Evolutionary conservation across 1,140 invertebrate genomes (phyloP), one percentile per base, ranked within the genome.

Genomic region (Cotesia glomerata): DNA sequence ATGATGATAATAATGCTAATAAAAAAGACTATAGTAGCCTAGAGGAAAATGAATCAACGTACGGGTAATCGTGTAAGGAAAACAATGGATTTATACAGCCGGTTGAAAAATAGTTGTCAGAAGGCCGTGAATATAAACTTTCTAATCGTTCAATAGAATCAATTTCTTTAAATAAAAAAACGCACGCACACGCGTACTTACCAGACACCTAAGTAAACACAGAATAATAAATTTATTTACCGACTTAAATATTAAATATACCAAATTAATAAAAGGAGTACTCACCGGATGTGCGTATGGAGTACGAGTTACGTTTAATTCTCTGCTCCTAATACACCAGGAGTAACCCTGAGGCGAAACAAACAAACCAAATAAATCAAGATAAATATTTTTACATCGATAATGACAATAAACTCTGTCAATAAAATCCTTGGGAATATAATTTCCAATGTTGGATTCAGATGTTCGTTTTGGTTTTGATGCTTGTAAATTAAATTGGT

Each of bases 251-350:
- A 59, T 63, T 61, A 13, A 32, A 26, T 16, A 71, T 32, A 71
- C 64, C 58, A 61, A 39, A 64, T 36, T 64, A 7, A 35, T 56
- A 64, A 67, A 67, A 66, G 54, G 64, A 54, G 7, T 64, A 73
- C 82, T 81, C 67, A 86, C 84, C 83, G 84, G 82, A 81, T 85
- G 84, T 76, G 80, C 79, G 81, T 84, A 86, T 77, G 83, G 80
- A 74, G 81, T 79, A 77, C 84, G 84, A 59, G 83, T 26, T 26
- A 85, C 83, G 81, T 80, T 83, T 68, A 86, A 85, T 80, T 85
- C 83, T 82, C 84, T 85, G 81, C 82, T 86, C 84, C 84, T 86
- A 84, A 83, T 85, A 80, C 69, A 67, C 14, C 26, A 26, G 26
- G 5, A 7, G 39, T 9, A 45, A 45, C 39, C 39, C 39, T 2